Base-by-base conservation (phyloP, 2,113 vertebrate species). In the Sus scrofa region DNA sequence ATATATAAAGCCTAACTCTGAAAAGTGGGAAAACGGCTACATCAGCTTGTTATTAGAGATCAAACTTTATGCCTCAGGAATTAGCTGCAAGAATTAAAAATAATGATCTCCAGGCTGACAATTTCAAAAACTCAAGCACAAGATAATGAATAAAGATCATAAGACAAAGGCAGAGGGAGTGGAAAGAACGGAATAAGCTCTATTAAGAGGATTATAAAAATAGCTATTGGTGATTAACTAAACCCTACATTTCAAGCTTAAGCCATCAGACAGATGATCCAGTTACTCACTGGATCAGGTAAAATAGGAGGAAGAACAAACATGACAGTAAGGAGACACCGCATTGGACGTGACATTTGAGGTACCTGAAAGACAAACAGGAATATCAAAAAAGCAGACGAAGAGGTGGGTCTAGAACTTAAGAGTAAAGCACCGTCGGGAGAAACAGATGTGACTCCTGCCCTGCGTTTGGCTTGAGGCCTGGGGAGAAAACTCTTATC, bases 181-280 rank as follows among this genome's bases (percentile, higher is more conserved):
- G 4, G 12, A 39, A 20, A 86, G 81, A 70, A 20, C 13, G 15
- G 26, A 79, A 63, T 62, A 26, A 81, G n/a, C 26, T 50, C 12
- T 12, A 71, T 39, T 27, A 39, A 56, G 27, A 91, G 16, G 8
- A 54, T 5, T 63, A 6, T 67, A 62, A 4, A 39, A 15, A 75
- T 24, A n/a, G 37, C 5, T 54, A 27, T 27, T 37, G 26, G 34
- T 52, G 60, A 92, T 84, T 73, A 84, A 83, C 68, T 26, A 85
- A 89, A 77, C 24, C 18, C 7, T 86, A 84, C 56, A 70, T 89
- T 89, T 96, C 78, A 65, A 71, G 44, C 9, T 71, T 89, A 54
- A 16, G 26, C 6, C 71, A 27, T 39, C 71, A 89, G 6, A 70
- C 7, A 78, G n/a, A 89, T 11, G 54, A 63, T 71, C 54, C 26